Percentiles rank a stretch among this genome's conserved stretches.
These are phyloP conservation scores for Gymnocheta viridis DNA, from an alignment of 2,888 invertebrate genomes.

Conservation along the genomic window DNA sequence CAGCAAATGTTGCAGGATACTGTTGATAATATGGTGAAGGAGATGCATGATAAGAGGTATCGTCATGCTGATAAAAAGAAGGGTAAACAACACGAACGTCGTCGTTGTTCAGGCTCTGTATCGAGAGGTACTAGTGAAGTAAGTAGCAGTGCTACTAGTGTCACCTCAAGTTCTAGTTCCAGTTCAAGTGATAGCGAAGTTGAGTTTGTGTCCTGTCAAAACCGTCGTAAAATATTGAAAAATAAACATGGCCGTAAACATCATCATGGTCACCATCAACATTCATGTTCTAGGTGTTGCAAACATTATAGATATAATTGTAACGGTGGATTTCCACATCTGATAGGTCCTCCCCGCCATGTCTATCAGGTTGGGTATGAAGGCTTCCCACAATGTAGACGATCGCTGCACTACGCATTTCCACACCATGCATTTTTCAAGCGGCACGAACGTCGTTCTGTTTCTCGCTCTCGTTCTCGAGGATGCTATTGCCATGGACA, in stretches of 20 bases:
- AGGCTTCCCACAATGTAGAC: background rate
- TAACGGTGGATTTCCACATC: background rate
- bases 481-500: background rate
- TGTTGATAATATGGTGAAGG: background rate
- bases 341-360: background rate
- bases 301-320: background rate
- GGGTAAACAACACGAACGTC: background rate
- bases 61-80: background rate
- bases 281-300: background rate
- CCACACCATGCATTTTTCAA: background rate
- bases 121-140: background rate
- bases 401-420: background rate
- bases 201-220: background rate
- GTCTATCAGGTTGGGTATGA: background rate
- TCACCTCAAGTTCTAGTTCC: background rate
- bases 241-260: background rate
- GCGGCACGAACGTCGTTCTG: background rate
- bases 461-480: background rate
- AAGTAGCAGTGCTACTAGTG: background rate
- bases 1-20: background rate
- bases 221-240: background rate
- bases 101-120: background rate
- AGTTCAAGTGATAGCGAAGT: background rate
- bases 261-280: background rate
- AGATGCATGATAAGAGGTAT: background rate